Conservation (phyloP, 2,113 vertebrate genomes). For the Meriones unguiculatus region DNA sequence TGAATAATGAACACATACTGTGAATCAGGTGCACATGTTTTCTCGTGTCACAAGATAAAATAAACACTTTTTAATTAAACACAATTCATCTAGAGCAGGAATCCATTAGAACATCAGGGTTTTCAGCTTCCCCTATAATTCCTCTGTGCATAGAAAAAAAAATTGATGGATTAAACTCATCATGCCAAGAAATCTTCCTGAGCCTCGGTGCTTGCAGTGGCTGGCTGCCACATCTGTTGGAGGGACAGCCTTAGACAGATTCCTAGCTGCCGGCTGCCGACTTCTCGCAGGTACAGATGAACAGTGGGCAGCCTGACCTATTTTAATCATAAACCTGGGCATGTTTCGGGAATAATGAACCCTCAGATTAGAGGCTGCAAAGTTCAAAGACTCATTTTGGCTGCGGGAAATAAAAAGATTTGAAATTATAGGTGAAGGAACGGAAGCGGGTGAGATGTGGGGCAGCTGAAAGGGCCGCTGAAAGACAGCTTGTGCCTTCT, state of each 20-base stretch:
- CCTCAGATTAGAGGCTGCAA: conserved; percentile 63
- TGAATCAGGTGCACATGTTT: background rate
- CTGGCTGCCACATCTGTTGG: background rate
- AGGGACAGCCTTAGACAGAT: conserved; percentile 57
- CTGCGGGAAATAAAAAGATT: conserved; percentile 72
- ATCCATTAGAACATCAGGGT: background rate
- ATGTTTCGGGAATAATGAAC: conserved; percentile 72
- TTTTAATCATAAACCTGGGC: conserved; percentile 72
- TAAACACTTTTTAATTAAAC: background rate
- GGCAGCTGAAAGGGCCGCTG: background rate
- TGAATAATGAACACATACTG: background rate
- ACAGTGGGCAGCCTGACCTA: conserved; percentile 34
- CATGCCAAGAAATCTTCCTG: background rate
- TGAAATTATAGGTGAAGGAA: conserved; percentile 53
- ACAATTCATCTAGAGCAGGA: background rate
- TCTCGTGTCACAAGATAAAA: background rate
- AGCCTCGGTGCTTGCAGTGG: background rate
- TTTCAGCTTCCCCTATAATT: background rate
- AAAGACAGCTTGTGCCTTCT: background rate
- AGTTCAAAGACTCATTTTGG: conserved; percentile 75
- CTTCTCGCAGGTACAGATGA: conserved; percentile 34
- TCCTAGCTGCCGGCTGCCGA: conserved; percentile 14
- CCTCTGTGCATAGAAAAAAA: background rate
- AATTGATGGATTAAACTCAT: background rate
- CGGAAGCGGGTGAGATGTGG: conserved; percentile 63